A percentile compares a stretch with the other conserved stretches of the same genome.
Evolutionary conservation across 2,888 invertebrate genomes (phyloP).

Genomic region (Lasius platythorax): DNA sequence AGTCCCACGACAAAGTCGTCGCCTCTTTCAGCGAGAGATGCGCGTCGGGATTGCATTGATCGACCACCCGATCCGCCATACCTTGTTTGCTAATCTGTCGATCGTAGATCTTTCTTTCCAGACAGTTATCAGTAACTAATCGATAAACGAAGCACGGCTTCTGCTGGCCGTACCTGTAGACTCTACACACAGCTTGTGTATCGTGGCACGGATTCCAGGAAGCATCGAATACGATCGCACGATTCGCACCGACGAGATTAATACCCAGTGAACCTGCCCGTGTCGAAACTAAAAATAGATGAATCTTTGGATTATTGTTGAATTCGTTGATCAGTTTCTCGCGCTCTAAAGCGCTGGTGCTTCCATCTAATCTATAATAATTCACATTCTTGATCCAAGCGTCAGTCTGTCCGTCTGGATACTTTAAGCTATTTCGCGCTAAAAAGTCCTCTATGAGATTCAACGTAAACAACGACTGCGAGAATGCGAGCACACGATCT

Average conservation of each 20-base stretch:
- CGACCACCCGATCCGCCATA: conserved; percentile 99
- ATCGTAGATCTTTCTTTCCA: conserved; percentile 99
- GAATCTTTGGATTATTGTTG: conserved; percentile 94
- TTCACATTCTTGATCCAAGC: conserved; percentile 95
- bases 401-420: conserved; percentile 88
- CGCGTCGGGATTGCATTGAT: conserved; percentile 99
- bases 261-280: conserved; percentile 98
- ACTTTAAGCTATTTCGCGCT: conserved; percentile 89
- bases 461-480: conserved; percentile 97
- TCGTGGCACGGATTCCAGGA: conserved; percentile 99
- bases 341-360: conserved; percentile 96
- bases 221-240: conserved; percentile 99
- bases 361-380: conserved; percentile 98
- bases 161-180: conserved; percentile 95
- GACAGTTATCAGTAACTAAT: conserved; percentile 97
- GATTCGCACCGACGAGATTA: conserved; percentile 98
- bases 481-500: conserved; percentile 97
- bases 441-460: conserved; percentile 98
- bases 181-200: conserved; percentile 98
- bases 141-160: conserved; percentile 98
- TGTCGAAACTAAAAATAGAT: conserved; percentile 98
- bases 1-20: conserved; percentile 95
- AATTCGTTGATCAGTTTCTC: conserved; percentile 99
- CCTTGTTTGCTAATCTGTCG: conserved; percentile 99
- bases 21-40: conserved; percentile 96